Base-by-base conservation (phyloP, 2,888 invertebrate species). In the Eurytoma adleriae region DNA sequence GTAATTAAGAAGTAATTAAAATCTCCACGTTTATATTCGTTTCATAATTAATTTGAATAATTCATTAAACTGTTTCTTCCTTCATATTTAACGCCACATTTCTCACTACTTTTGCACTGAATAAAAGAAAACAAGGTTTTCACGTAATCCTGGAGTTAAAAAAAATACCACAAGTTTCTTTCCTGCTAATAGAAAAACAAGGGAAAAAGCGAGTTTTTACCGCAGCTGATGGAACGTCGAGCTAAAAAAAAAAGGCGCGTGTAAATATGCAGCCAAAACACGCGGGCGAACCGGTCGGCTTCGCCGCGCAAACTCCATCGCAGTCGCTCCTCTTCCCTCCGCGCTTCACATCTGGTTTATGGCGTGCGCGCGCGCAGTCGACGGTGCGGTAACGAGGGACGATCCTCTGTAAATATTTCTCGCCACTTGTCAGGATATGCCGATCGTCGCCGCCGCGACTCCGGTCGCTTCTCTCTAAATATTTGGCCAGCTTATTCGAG, bases 321-420 rank as follows among this genome's bases (percentile, higher is more conserved):
- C 1, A 40, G 10, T 40, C 40, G 40, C 1, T n/a, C 54, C 62
- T 70, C 48, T 69, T 52, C 16, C 57, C 73, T 79, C 69, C 59
- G 57, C 14, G n/a, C 61, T 61, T 71, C 52, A 67, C 72, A 59
- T 72, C 57, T 72, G 52, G n/a, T 71, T 78, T 67, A 62, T 61
- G 20, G 69, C 30, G 40, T 14, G n/a, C 10, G 27, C 40, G 30
- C 20, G 72, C 30, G 18, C 16, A n/a, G 20, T 52, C 30, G 78
- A 20, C 14, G 48, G 59, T 18, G 48, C 27, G 56, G 20, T 18
- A 50, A 13, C 16, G 24, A 57, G 30, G 18, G 48, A 3, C 18
- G 77, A 80, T 80, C 77, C 70, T 79, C 75, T 75, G 79, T 75
- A 79, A 75, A 79, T 79, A 79, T 75, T 71, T 66, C 57, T 20